Evolutionary conservation across 2,113 vertebrate genomes (phyloP).

Genomic region (Lethenteron camtschaticum): DNA sequence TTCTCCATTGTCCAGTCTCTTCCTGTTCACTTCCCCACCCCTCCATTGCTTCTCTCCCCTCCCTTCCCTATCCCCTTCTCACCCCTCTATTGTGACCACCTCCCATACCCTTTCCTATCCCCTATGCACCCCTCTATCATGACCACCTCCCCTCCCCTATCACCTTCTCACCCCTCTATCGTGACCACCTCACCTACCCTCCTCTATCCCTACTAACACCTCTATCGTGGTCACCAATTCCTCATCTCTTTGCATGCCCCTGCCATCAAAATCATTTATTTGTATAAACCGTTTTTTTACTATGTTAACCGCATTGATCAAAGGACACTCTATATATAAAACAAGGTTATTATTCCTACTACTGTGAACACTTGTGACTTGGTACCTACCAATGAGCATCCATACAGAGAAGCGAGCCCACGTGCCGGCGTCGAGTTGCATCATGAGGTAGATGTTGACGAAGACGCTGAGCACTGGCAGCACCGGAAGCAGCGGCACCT

Average conservation of each 20-base stretch:
- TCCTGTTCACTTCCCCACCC: neutral
- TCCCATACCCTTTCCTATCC: neutral
- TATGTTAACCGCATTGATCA: too few species aligned
- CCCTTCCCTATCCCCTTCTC: neutral
- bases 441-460: slow-evolving; percentile 85
- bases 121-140: neutral
- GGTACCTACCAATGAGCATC: slow-evolving; percentile 46
- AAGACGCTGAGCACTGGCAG: slow-evolving; percentile 66
- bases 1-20: neutral
- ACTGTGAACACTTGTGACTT: too few species aligned
- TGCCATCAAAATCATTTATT: too few species aligned
- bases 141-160: neutral
- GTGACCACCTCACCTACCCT: neutral
- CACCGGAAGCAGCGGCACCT: slow-evolving; percentile 67
- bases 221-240: too few species aligned
- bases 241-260: too few species aligned
- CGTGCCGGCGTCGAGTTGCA: slow-evolving; percentile 47
- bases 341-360: too few species aligned
- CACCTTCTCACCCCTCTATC: neutral
- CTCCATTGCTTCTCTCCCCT: neutral
- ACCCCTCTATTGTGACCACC: neutral
- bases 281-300: too few species aligned
- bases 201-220: neutral
- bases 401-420: slow-evolving; percentile 61
- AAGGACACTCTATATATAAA: too few species aligned